Evolutionary conservation across 2,797 vertebrate species (phyloP).

Genomic region (Phalloptychus januarius): DNA sequence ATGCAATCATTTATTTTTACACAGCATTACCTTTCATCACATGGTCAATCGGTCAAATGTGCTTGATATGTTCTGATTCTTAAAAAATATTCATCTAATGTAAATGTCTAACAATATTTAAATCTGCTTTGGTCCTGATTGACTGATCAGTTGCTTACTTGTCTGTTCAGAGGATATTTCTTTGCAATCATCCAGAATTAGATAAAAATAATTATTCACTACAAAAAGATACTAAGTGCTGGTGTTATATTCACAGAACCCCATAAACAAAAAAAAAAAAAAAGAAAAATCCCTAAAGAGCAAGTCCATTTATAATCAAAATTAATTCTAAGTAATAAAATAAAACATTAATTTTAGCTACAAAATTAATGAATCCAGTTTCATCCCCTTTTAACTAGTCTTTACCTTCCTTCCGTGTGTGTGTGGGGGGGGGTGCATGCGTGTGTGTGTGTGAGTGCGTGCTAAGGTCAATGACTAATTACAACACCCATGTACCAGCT

Average conservation of each 20-base stretch:
- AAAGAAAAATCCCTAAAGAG: background rate
- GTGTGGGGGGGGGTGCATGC: too few relatives aligned
- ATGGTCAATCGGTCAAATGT: background rate
- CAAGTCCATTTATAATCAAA: background rate
- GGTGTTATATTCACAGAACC: background rate
- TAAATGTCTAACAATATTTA: background rate
- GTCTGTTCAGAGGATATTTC: background rate
- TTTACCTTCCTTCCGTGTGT: constrained; percentile 25
- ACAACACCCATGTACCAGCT: constrained; percentile 45
- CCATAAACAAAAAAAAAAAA: background rate
- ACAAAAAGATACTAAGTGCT: background rate
- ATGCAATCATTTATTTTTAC: background rate
- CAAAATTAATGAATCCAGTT: background rate
- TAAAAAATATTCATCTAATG: too few relatives aligned
- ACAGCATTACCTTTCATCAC: background rate
- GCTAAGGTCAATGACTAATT: constrained; percentile 63
- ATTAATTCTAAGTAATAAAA: background rate
- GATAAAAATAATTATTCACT: background rate
- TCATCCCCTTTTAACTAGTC: background rate
- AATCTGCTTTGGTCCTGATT: background rate
- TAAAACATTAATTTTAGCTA: background rate
- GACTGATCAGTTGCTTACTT: background rate
- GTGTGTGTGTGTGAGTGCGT: constrained; percentile 29
- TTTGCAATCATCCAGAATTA: background rate
- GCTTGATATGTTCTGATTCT: background rate